Percentiles rank a stretch among this genome's conserved stretches.
phyloP scores from a whole-genome alignment of 2,113 vertebrate genomes.

The Caloenas nicobarica region DNA sequence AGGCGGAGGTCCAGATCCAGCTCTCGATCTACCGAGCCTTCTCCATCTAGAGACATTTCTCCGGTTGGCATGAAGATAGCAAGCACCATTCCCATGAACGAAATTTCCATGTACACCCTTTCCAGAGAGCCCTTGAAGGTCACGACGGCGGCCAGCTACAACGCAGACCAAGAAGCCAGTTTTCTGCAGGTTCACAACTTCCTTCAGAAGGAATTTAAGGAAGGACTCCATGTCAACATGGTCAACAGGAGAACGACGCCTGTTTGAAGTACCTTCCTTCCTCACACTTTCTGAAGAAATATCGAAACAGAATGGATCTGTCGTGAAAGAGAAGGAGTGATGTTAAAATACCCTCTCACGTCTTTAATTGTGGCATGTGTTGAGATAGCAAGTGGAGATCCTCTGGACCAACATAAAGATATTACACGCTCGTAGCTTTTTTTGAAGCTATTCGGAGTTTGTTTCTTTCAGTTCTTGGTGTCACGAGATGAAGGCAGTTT shows the following conservation, averaged over 20 bases:
- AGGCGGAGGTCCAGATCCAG: slow-evolving; percentile 89
- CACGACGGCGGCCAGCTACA: slow-evolving; percentile 87
- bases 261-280: slow-evolving; percentile 79
- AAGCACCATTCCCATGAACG: slow-evolving; percentile 86
- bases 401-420: slow-evolving; percentile 35
- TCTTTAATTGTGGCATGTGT: slow-evolving; percentile 39
- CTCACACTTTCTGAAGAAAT: not conserved
- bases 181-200: slow-evolving; percentile 98
- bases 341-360: slow-evolving; percentile 60
- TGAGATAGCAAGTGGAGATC: slow-evolving; percentile 35
- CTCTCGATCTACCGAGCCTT: slow-evolving; percentile 89
- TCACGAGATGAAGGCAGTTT: slow-evolving; percentile 49
- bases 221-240: slow-evolving; percentile 80
- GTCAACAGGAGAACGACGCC: slow-evolving; percentile 95
- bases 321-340: slow-evolving; percentile 2
- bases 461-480: slow-evolving; percentile 65
- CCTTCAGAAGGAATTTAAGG: slow-evolving; percentile 94
- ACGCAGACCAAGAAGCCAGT: slow-evolving; percentile 88
- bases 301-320: slow-evolving; percentile 5
- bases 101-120: slow-evolving; percentile 96
- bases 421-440: slow-evolving; percentile 54
- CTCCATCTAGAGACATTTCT: slow-evolving; percentile 89
- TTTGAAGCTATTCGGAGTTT: slow-evolving; percentile 63
- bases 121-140: slow-evolving; percentile 88
- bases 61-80: slow-evolving; percentile 86